Base-by-base conservation (phyloP, 2,797 vertebrate genomes). In the Leontocebus nigricollis region DNA sequence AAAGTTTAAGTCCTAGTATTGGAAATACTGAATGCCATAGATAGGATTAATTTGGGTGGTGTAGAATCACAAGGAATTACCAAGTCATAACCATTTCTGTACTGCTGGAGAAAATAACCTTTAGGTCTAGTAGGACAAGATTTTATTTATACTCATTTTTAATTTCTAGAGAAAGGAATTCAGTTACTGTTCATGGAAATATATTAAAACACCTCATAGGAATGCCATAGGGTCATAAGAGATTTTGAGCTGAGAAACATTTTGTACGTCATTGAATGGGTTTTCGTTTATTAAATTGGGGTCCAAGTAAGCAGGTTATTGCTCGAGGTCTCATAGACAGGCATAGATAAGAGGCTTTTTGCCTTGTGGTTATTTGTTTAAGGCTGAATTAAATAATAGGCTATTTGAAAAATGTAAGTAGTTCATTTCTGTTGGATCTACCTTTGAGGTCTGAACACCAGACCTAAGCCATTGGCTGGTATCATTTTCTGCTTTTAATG, bases 171-270 rank as follows among this genome's bases (percentile, higher is more conserved):
- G 75, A 85, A 80, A 64, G 26, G n/a, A 50, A 48, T 92, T 95
- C n/a, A 81, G 22, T 73, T 61, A n/a, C 26, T 73, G 11, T 61
- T 96, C 24, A 44, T 77, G n/a, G 77, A 41, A 80, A 85, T 36
- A 20, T 88, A 89, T 89, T 73, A 76, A 57, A 84, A 46, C 22
- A 36, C 85, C 52, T 90, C 59, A 48, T 73, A 85, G 48, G n/a
- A n/a, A 33, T 11, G 5, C 30, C 26, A 59, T 19, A 70, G 50
- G 26, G 17, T 55, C 27, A 5, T 90, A 75, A 30, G 36, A 88
- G n/a, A 77, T 93, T 96, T 77, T 84, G 52, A 94, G 14, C 57
- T 77, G 33, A 82, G 64, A 72, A 95, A 77, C 48, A 93, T 92
- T 92, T 93, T 93, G 13, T 88, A 41, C 77, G 20, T 64, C n/a